phyloP scores from a whole-genome alignment of 2,113 vertebrate genomes.

The Formicarius rufipectus region DNA sequence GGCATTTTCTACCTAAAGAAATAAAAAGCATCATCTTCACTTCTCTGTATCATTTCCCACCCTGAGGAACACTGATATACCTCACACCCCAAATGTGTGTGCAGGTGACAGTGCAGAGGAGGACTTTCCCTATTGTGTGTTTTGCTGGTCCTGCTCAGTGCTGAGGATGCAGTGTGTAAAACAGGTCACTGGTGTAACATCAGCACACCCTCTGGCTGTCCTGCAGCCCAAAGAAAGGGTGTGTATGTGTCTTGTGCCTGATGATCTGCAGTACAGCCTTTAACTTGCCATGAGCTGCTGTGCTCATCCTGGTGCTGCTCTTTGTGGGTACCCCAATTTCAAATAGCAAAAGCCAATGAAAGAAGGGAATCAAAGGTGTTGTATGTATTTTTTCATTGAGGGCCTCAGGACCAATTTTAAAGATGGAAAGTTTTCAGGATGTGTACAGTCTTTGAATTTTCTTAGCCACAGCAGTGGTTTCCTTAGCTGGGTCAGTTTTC shows the following conservation, averaged over 20 bases:
- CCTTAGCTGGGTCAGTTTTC: neutral
- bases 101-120: neutral
- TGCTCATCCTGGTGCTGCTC: neutral
- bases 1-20: neutral
- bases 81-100: rapidly evolving
- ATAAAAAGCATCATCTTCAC: neutral
- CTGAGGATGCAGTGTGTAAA: neutral
- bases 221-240: neutral
- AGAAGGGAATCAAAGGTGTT: neutral
- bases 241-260: rapidly evolving
- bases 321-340: neutral
- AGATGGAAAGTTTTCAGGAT: neutral
- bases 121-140: rapidly evolving
- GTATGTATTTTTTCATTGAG: neutral
- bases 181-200: rapidly evolving
- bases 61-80: neutral
- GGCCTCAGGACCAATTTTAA: neutral
- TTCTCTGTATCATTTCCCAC: neutral
- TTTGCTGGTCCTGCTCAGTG: neutral
- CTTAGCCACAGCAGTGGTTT: neutral
- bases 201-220: rapidly evolving
- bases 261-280: neutral
- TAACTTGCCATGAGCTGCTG: neutral
- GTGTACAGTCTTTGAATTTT: neutral
- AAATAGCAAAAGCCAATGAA: neutral